These are phyloP conservation scores for Scaptomyza polygonia DNA, from an alignment of 2,888 invertebrate species.

Conservation along the genomic window DNA sequence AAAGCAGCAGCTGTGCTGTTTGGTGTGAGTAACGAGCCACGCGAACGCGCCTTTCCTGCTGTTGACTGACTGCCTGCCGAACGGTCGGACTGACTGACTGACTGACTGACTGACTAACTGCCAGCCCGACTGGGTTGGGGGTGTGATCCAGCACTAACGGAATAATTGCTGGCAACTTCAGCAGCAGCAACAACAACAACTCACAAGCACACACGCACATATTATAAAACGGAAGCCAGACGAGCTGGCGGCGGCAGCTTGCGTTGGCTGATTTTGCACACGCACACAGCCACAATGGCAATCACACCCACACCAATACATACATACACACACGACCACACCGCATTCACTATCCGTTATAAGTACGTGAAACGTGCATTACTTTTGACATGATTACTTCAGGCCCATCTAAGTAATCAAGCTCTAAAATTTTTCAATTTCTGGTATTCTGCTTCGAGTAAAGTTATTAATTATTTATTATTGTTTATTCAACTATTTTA, in stretches of 20 bases:
- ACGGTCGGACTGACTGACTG: not conserved
- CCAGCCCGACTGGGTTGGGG: constrained; percentile 21
- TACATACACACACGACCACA: not conserved
- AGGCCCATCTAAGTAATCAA: too few relatives aligned
- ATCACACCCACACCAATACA: constrained; percentile 2
- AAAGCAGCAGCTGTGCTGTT: constrained; percentile 66
- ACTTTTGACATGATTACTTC: constrained; percentile 15
- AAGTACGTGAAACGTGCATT: constrained; percentile 26
- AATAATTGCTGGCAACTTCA: constrained; percentile 77
- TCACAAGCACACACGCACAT: constrained; percentile 23
- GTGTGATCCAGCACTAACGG: constrained; percentile 74
- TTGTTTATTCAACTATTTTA: too few relatives aligned
- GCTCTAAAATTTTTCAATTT: too few relatives aligned
- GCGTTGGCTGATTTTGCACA: constrained; percentile 67
- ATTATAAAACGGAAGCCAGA: constrained; percentile 67
- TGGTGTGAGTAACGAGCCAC: constrained; percentile 78
- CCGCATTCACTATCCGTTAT: constrained; percentile 1
- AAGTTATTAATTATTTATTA: too few relatives aligned
- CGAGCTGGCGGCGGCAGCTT: constrained; percentile 74
- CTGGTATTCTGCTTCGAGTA: too few relatives aligned
- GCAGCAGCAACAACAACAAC: constrained; percentile 46
- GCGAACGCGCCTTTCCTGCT: constrained; percentile 72
- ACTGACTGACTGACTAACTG: constrained; percentile 3
- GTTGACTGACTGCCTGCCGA: constrained; percentile 30
- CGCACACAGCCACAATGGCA: constrained; percentile 23